A percentile compares a stretch with the other conserved stretches of the same genome.
Evolutionary conservation across 2,888 invertebrate genomes (phyloP).

Genomic region (Acleris emargana): DNA sequence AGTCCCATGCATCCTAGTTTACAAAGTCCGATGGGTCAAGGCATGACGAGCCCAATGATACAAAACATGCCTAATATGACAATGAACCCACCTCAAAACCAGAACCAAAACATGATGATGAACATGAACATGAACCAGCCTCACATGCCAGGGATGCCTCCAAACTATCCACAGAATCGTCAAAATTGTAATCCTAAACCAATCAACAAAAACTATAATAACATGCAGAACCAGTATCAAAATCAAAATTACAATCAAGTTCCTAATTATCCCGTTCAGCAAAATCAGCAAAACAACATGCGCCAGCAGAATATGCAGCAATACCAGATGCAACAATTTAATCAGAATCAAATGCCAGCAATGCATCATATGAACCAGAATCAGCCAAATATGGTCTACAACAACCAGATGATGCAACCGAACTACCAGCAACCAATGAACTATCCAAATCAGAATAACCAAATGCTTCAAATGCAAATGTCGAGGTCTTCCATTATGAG

Average conservation of each 20-base stretch:
- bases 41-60: conserved; percentile 71
- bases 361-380: conserved; percentile 61
- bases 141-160: conserved; percentile 51
- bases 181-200: conserved; percentile 65
- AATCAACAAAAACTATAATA: conserved; percentile 62
- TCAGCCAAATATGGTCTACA: conserved; percentile 60
- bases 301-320: conserved; percentile 70
- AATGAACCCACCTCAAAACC: conserved; percentile 61
- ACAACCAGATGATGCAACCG: conserved; percentile 58
- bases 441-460: conserved; percentile 64
- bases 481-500: conserved; percentile 78
- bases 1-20: conserved; percentile 76
- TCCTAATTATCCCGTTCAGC: conserved; percentile 61
- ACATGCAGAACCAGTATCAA: conserved; percentile 66
- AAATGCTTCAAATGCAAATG: conserved; percentile 73
- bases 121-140: conserved; percentile 57
- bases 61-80: conserved; percentile 73
- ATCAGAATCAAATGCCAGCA: conserved; percentile 61
- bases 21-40: conserved; percentile 74
- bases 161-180: conserved; percentile 59
- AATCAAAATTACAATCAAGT: conserved; percentile 68
- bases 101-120: conserved; percentile 63
- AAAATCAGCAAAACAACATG: conserved; percentile 62
- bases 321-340: conserved; percentile 71
- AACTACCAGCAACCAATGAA: conserved; percentile 65